Base-by-base conservation (phyloP, 2,797 vertebrate genomes). In the Yasuhikotakia modesta region DNA sequence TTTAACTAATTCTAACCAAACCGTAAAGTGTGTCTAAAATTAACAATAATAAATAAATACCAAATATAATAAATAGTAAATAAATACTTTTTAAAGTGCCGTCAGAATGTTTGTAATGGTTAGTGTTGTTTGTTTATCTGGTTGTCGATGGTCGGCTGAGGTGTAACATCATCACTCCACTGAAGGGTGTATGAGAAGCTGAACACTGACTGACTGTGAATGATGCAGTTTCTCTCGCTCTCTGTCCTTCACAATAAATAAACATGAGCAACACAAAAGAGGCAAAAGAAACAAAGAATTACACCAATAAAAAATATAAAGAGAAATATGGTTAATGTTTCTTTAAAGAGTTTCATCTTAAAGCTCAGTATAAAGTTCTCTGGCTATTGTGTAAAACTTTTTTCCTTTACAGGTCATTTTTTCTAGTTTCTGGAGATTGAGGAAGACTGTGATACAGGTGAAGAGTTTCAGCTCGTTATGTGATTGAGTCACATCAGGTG, bases 231-330 rank as follows among this genome's bases (percentile, higher is more conserved):
- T 13, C 52, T 75, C 80, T 57, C 85, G 81, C 67, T 39, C 35
- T 73, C n/a, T 60, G 68, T 43, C 76, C 2, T 27, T 76, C 63
- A 78, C 39, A 79, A 76, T n/a, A 67, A 82, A 83, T 73, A 77
- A 76, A 80, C 71, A 73, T 21, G 30, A 1, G 53, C n/a, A 35
- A 50, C 24, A 71, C 55, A 0, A 79, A 66, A 61, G 45, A 30
- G 5, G 52, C 22, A 55, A 43, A 75, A 70, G 50, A 74, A 67
- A 35, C 30, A 73, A 58, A 55, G 19, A 78, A 80, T 67, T 24
- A 78, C 78, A 61, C 70, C 39, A 52, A 80, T 80, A 78, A 80
- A 80, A 80, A 4, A 35, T 35, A 35, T 35, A 35, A 1, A 35
- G 32, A 35, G 32, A 61, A 35, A 30, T 24, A 61, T 0, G 22